Evolutionary conservation across 2,113 vertebrate genomes (phyloP), one percentile per base, ranked within the genome.

Genomic region (Megaceryle torquata): DNA sequence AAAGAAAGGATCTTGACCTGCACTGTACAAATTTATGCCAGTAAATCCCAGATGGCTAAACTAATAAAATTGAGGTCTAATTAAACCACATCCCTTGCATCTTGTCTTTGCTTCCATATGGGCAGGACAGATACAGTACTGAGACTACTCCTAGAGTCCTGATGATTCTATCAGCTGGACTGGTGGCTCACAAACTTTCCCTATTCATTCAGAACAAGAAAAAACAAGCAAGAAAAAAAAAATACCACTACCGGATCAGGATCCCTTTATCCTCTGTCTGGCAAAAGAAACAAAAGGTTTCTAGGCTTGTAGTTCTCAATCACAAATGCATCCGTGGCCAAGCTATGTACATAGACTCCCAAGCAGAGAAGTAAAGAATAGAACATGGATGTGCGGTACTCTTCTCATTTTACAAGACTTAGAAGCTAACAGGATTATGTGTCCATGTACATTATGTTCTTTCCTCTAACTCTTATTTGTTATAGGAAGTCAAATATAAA

Each of bases 1-100:
- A 95, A 95, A 92, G 77, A 95, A 95, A 79, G 74, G 84, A 92
- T 95, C 95, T 87, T 96, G 96, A 97, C 94, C 95, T 83, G 72
- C 93, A 91, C 69, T 96, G 93, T 95, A 96, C 86, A 93, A 95
- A 95, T 93, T 89, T 93, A 94, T 95, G 91, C 93, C 94, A 96
- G 94, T 84, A 97, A 97, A 91, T 92, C 95, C 81, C 94, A 96
- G 86, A 95, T 93, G 96, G 91, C 61, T 95, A 93, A 89, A 33
- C 48, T 92, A 97, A 97, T 96, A 96, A 97, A 96, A 84, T 9
- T 61, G 94, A 93, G 81, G 74, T 78, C 95, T 93, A 97, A 97
- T 97, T 96, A 97, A 95, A 97, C 80, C 96, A 91, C 94, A 95
- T 95, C 94, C 89, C 89, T 92, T 87, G 95, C 88, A 93, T 95